A percentile compares a stretch with the other conserved stretches of the same genome.
phyloP scores from a whole-genome alignment of 2,797 vertebrate species.

The Gephyroberyx darwinii region DNA sequence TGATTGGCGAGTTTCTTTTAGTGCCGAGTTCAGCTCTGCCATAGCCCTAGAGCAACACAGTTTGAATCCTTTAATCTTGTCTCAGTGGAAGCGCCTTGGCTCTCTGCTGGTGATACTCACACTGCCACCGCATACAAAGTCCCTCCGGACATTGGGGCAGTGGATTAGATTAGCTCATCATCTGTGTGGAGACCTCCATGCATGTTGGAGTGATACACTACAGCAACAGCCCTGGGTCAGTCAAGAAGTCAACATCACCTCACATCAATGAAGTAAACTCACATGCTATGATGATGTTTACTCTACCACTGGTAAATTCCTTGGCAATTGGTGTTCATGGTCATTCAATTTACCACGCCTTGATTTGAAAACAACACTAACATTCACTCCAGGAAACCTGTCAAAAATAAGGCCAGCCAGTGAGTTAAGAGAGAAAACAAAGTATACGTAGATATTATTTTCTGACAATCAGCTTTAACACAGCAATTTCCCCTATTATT shows the following conservation, averaged over 20 bases:
- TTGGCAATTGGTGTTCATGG: constrained; percentile 12
- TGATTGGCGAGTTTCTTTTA: constrained; percentile 28
- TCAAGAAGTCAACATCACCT: constrained; percentile 33
- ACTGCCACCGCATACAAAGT: constrained; percentile 64
- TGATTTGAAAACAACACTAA: constrained; percentile 9
- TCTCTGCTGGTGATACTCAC: constrained; percentile 54
- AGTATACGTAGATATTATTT: constrained; percentile 39
- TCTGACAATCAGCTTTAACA: constrained; percentile 47
- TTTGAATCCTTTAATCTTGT: constrained; percentile 69
- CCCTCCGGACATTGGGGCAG: constrained; percentile 56
- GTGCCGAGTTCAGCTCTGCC: constrained; percentile 40
- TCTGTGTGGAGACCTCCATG: constrained; percentile 46
- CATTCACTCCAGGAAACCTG: constrained; percentile 18
- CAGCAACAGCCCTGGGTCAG: constrained; percentile 45
- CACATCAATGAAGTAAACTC: constrained; percentile 25
- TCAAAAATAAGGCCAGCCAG: neutral
- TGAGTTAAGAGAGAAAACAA: constrained; percentile 18
- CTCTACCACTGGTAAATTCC: neutral
- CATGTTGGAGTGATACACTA: constrained; percentile 46
- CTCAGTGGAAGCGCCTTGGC: constrained; percentile 56
- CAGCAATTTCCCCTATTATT: constrained; percentile 61
- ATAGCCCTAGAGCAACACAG: constrained; percentile 48
- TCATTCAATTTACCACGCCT: constrained; percentile 40
- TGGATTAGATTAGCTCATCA: constrained; percentile 66
- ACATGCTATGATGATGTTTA: constrained; percentile 17